Percentiles rank a stretch among this genome's conserved stretches.
phyloP scores from a whole-genome alignment of 2,888 invertebrate species.

The Athalia circularis region DNA sequence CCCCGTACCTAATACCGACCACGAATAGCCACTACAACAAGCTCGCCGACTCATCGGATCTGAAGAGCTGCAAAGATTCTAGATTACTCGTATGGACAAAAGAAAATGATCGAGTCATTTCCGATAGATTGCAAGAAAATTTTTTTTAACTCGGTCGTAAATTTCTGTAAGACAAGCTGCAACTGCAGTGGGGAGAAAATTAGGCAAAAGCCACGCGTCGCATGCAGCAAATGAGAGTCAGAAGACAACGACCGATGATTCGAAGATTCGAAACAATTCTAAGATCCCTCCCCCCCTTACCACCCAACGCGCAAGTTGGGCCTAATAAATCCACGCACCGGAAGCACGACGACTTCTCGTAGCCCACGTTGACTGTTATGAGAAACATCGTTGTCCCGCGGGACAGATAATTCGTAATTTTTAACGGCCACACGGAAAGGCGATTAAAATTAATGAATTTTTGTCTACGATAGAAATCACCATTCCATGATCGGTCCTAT shows the following conservation, averaged over 20 bases:
- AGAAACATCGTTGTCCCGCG: neutral
- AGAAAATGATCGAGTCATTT: too few species aligned
- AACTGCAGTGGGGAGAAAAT: slow-evolving; percentile 26
- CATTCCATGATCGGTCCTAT: too few species aligned
- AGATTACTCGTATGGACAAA: too few species aligned
- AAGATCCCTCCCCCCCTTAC: neutral
- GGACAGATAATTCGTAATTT: too few species aligned
- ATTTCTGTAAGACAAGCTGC: neutral
- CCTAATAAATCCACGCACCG: slow-evolving; percentile 60
- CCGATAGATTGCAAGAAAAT: neutral
- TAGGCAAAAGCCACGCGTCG: slow-evolving; percentile 29
- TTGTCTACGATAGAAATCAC: too few species aligned
- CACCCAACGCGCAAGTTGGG: slow-evolving; percentile 50
- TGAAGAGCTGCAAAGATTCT: too few species aligned
- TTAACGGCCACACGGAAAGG: too few species aligned
- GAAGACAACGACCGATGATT: slow-evolving; percentile 45
- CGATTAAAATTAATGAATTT: too few species aligned
- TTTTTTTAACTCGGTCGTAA: neutral
- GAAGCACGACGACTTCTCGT: slow-evolving; percentile 50
- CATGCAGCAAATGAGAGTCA: neutral
- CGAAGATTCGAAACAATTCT: slow-evolving; percentile 30
- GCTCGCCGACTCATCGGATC: too few species aligned
- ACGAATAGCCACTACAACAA: too few species aligned
- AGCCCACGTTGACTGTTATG: slow-evolving; percentile 25
- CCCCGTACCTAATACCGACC: too few species aligned